Conservation (phyloP, 2,888 invertebrate genomes). For the Agrochola lychnidis region DNA sequence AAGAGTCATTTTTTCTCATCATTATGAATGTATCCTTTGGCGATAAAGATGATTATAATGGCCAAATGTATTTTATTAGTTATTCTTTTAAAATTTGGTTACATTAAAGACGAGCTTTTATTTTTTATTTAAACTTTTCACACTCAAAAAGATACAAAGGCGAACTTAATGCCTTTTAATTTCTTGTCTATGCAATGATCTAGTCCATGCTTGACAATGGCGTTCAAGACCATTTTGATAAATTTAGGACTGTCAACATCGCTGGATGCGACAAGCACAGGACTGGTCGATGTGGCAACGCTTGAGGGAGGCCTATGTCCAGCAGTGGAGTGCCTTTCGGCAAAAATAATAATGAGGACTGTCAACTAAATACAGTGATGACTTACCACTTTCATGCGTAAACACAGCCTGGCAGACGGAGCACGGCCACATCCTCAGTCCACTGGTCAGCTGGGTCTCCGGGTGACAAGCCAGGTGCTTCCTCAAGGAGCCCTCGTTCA, state of each 20-base stretch:
- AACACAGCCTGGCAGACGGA: conserved; percentile 98
- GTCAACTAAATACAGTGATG: no score
- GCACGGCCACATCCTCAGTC: conserved; percentile 98
- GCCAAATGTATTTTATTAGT: not conserved
- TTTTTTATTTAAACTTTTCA: no score
- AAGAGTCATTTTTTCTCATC: not conserved
- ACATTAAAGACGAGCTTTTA: not conserved
- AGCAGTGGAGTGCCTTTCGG: not conserved
- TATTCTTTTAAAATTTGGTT: not conserved
- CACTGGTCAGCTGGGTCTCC: conserved; percentile 96
- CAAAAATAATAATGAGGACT: not conserved
- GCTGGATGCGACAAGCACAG: not conserved
- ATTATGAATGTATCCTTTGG: not conserved
- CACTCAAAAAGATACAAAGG: no score
- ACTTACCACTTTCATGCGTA: conserved; percentile 97
- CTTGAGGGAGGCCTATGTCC: not conserved
- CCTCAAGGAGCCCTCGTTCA: conserved; percentile 97
- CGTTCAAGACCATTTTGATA: not conserved
- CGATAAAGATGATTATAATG: not conserved
- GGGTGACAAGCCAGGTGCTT: conserved; percentile 98
- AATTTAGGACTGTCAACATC: not conserved
- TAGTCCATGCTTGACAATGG: not conserved
- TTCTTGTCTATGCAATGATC: not conserved
- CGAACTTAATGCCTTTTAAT: no score
- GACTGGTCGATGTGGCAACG: not conserved